Base-by-base conservation (phyloP, 1,140 invertebrate genomes). In the Oedothorax gibbosus region DNA sequence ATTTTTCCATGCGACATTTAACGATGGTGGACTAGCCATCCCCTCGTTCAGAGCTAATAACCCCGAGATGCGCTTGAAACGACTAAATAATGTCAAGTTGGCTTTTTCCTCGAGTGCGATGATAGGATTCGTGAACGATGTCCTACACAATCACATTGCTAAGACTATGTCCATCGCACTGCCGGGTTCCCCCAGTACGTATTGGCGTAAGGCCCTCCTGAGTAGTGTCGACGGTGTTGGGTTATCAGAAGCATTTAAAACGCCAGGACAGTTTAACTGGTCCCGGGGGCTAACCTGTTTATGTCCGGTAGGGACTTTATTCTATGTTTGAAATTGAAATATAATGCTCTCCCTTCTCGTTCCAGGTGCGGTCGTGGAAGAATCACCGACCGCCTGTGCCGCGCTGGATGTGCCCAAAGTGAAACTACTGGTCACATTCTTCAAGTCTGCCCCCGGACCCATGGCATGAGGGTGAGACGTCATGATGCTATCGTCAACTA, bases 131-230 rank as follows among this genome's bases (percentile, higher is more conserved):
- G n/a, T 21, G 0, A 20, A 20, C n/a, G 62, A n/a, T 0, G n/a
- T 8, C 15, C 4, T 64, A 14, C 62, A 64, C n/a, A n/a, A 0
- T 1, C 62, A 18, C 0, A 9, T 14, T 9, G n/a, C n/a, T 10
- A 18, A 5, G 5, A 11, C 21, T 10, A 2, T 9, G 62, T 10
- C n/a, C 2, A n/a, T 64, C 0, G 9, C 0, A 0, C 4, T 64
- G 10, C 5, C n/a, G 0, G 3, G 0, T 0, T n/a, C n/a, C n/a
- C 3, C 62, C 15, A 0, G 5, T 1, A 3, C n/a, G 0, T n/a
- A 64, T 6, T 64, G n/a, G 7, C 0, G n/a, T 8, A n/a, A 64
- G 0, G 21, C 2, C 8, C 62, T 64, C 6, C 21, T 18, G 9
- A 7, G 6, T 8, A 18, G n/a, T 10, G 62, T 64, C 2, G 62